Base-by-base conservation (phyloP, 1,140 invertebrate genomes). In the Papilio aristodemus region DNA sequence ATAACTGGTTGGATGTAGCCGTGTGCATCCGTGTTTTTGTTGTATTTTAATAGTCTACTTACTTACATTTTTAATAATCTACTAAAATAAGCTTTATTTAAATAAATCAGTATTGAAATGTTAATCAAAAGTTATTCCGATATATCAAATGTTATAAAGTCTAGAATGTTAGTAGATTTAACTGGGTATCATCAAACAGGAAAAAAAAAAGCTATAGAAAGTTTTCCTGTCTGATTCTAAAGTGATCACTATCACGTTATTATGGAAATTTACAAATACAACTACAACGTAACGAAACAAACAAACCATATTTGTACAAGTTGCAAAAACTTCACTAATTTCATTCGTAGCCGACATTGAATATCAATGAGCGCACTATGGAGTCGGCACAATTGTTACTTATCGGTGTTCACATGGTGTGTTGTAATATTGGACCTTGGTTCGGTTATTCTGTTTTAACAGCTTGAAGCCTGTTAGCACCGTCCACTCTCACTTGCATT, bases 391-490 rank as follows among this genome's bases (percentile, higher is more conserved):
- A 71, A 77, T 81, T 78, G 76, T 81, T 71, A 25, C 57, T 25
- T 36, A 70, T 77, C 39, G 41, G 64, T 68, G 70, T 86, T 89
- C 86, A 75, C 83, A 86, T 79, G 76, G 50, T 27, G 71, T 87
- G 75, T 83, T 73, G 85, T 78, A 89, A 86, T 76, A 62, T 62
- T 39, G 78, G 75, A 82, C 85, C 84, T 86, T 75, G 86, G 72
- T 80, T 83, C 80, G 74, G 83, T 87, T 89, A 84, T 76, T 57
- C 68, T 75, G 54, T 81, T 78, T 89, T 87, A 87, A 77, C 85
- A 84, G 75, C 63, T 84, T 68, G 74, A 60, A 39, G 76, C 74
- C 70, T 75, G 66, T 81, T 85, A 83, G 70, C 79, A 74, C 76
- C 73, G 64, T 74, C 50, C 68, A 57, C 62, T 66, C 66, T 72